These are phyloP conservation scores for Brachionus rotundiformis DNA, from an alignment of 1,140 invertebrate genomes.

Conservation along the genomic window DNA sequence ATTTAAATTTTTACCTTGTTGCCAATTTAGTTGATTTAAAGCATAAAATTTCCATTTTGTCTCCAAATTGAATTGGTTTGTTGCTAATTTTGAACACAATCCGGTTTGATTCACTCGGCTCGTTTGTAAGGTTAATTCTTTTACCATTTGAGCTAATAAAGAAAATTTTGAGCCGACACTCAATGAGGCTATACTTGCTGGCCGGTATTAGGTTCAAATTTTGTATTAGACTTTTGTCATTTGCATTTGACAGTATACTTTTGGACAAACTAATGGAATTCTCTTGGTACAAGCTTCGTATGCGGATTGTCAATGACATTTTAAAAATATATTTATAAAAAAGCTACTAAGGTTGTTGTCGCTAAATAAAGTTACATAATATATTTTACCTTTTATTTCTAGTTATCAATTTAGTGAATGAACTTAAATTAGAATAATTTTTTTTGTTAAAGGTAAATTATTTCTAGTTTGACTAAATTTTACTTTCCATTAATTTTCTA, in stretches of 20 bases:
- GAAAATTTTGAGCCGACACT: slow-evolving; percentile 16
- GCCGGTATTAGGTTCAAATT: not conserved
- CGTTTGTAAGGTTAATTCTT: slow-evolving; percentile 12
- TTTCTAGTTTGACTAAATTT: not conserved
- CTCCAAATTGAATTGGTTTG: not conserved
- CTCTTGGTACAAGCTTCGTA: not conserved
- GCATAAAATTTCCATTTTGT: slow-evolving; percentile 15
- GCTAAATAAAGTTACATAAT: not conserved
- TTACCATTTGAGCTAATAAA: slow-evolving; percentile 11
- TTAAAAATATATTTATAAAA: not conserved
- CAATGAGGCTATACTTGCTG: not conserved
- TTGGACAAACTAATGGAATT: not conserved
- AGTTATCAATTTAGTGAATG: not conserved
- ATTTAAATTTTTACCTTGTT: not conserved
- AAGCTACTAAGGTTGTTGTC: not conserved
- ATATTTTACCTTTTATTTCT: not conserved
- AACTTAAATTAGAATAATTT: not conserved
- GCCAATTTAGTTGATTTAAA: slow-evolving; percentile 15
- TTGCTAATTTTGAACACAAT: not conserved
- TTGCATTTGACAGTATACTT: not conserved
- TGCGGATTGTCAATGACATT: slow-evolving; percentile 1
- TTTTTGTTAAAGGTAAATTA: not conserved
- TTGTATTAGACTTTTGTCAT: not conserved
- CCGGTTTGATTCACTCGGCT: not conserved
- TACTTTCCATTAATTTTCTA: not conserved